Percentiles rank a stretch among this genome's conserved stretches.
These are phyloP conservation scores for Mobula birostris DNA, from an alignment of 2,113 vertebrate species.

Conservation along the genomic window DNA sequence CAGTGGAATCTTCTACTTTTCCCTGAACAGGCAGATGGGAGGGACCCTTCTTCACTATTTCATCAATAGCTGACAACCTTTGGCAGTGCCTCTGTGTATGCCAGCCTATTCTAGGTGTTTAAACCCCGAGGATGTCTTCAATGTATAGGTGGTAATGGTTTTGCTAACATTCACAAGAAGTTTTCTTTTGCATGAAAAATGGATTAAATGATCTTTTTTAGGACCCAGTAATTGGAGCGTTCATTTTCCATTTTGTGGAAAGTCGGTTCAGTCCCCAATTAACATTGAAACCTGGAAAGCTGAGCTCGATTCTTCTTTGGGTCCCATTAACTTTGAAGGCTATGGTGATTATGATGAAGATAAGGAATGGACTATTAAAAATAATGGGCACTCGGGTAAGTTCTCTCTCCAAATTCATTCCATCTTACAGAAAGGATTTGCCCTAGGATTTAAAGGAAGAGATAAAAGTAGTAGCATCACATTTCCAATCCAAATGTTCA, in stretches of 20 bases:
- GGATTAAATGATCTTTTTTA: constrained; percentile 41
- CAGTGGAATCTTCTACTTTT: background rate
- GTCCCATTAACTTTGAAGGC: constrained; percentile 60
- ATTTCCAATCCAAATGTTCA: no score
- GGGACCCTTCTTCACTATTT: background rate
- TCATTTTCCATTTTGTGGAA: constrained; percentile 46
- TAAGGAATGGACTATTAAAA: constrained; percentile 63
- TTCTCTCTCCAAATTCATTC: background rate
- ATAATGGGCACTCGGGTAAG: constrained; percentile 69
- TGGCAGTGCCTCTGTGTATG: background rate
- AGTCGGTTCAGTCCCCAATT: constrained; percentile 67
- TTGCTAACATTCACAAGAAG: background rate
- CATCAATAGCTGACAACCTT: background rate
- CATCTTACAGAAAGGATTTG: background rate
- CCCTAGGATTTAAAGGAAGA: no score
- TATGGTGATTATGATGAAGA: constrained; percentile 55
- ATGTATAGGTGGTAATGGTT: background rate
- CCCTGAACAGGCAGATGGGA: background rate
- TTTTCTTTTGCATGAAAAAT: background rate
- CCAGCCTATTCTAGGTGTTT: background rate
- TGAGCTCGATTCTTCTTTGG: constrained; percentile 51
- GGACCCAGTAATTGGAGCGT: constrained; percentile 60
- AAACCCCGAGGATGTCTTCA: background rate
- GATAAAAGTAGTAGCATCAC: no score
- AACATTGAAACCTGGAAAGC: constrained; percentile 58